Evolutionary conservation across 2,113 vertebrate genomes (phyloP), one percentile per base, ranked within the genome.

Genomic region (Mohoua ochrocephala): DNA sequence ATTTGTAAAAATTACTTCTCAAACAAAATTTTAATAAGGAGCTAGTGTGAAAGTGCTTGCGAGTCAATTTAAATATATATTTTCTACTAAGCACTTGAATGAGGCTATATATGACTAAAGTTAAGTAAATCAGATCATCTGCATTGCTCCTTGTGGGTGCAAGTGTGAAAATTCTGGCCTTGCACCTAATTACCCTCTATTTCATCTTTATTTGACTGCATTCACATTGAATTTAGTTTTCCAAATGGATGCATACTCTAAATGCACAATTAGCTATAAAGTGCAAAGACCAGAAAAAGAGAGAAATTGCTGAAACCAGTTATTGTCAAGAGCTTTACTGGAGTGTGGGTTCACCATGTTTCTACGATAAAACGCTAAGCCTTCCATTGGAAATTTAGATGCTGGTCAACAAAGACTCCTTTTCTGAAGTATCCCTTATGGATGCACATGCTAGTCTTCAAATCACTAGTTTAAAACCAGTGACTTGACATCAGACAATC

Each of bases 371-470:
- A 68, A 75, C 5, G 0, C 5, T 26, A 88, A 44, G 3, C 1
- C 9, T 73, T 84, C 31, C 16, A 7, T 5, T 31, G 20, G 12
- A 24, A 78, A 47, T 52, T 56, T 73, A 65, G 22, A 41, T 19
- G 11, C 20, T 69, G 26, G 17, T 12, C 28, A 49, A 15, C 37
- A 59, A 76, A 79, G 11, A 16, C 11, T 67, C 21, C 17, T 78
- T 45, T 57, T 53, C n/a, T 54, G 6, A 65, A 64, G 14, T 22
- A 54, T 15, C 10, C 11, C 8, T 57, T 77, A 39, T 6, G 1
- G 41, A 56, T 4, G 3, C 0, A 1, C 5, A 8, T 7, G 2
- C 5, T 45, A 30, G 4, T 84, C 21, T 71, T 54, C 60, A 61
- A 84, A 54, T 44, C 30, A 44, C 21, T 68, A 41, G 19, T 41